A percentile compares a stretch with the other conserved stretches of the same genome.
Evolutionary conservation across 2,888 invertebrate species (phyloP).

Genomic region (Nomada fabriciana): DNA sequence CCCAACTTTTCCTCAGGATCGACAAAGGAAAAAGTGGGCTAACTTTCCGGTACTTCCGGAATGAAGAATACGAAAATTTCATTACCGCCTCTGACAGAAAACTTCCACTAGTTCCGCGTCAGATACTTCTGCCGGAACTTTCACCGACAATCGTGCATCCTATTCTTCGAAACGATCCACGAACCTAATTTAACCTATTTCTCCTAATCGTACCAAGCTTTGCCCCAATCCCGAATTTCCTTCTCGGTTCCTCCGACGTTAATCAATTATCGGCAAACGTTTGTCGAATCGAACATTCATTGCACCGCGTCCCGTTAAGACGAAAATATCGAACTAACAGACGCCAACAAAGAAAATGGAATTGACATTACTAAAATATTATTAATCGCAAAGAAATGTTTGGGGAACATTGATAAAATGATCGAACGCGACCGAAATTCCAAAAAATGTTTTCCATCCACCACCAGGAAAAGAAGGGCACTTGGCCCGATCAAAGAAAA

Average conservation of each 20-base stretch:
- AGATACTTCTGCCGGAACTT: neutral
- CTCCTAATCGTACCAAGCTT: too few relatives aligned
- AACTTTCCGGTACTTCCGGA: neutral
- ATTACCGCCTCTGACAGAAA: neutral
- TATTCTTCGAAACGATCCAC: neutral
- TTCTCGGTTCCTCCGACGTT: too few relatives aligned
- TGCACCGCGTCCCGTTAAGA: too few relatives aligned
- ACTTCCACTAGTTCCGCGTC: neutral
- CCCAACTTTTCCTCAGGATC: neutral
- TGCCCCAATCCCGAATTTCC: neutral
- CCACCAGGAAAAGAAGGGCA: neutral
- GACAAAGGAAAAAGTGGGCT: neutral
- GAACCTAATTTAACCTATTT: neutral
- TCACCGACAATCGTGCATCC: neutral
- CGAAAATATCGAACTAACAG: too few relatives aligned
- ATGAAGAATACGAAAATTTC: slow-evolving; percentile 41
- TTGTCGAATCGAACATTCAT: too few relatives aligned
- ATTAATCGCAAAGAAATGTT: too few relatives aligned
- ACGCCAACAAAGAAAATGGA: too few relatives aligned
- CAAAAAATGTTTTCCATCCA: too few relatives aligned
- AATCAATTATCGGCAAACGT: too few relatives aligned
- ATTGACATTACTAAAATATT: too few relatives aligned
- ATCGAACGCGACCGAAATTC: neutral
- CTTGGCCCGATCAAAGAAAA: neutral
- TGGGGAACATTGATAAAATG: neutral